Conservation (phyloP, 1,140 invertebrate genomes). For the Drosophila persimilis region DNA sequence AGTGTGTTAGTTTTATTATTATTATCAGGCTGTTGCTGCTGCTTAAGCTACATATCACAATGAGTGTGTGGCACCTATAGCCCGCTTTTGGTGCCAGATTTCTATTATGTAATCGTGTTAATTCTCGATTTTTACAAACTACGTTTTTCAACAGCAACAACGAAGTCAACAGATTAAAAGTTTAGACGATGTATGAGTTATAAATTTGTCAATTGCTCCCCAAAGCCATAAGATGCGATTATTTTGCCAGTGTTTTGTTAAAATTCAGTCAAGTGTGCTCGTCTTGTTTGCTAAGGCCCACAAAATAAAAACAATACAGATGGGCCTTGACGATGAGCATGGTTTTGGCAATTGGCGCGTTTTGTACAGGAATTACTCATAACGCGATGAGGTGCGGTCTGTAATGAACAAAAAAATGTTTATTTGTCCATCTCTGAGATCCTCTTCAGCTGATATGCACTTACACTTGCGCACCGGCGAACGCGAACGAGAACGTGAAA, state of each 20-base stretch:
- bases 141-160: constrained; percentile 18
- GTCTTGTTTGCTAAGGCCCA: not conserved
- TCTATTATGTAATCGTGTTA: constrained; percentile 25
- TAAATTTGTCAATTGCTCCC: constrained; percentile 14
- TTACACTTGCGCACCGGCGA: constrained; percentile 32
- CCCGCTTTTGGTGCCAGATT: not conserved
- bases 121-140: constrained; percentile 23
- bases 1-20: constrained; percentile 31
- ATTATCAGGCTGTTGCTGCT: constrained; percentile 39
- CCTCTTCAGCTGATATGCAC: not conserved
- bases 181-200: not conserved
- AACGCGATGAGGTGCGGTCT: constrained; percentile 42
- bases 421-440: not conserved
- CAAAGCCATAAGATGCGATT: not conserved
- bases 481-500: constrained; percentile 47
- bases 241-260: constrained; percentile 21
- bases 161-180: constrained; percentile 11
- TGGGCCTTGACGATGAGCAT: constrained; percentile 19
- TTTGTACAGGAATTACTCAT: constrained; percentile 26
- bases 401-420: not conserved
- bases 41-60: constrained; percentile 69
- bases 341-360: constrained; percentile 6
- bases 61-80: constrained; percentile 24
- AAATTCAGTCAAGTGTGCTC: constrained; percentile 31
- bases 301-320: constrained; percentile 8